Evolutionary conservation across 2,797 vertebrate species (phyloP).

Genomic region (Caiman crocodilus): DNA sequence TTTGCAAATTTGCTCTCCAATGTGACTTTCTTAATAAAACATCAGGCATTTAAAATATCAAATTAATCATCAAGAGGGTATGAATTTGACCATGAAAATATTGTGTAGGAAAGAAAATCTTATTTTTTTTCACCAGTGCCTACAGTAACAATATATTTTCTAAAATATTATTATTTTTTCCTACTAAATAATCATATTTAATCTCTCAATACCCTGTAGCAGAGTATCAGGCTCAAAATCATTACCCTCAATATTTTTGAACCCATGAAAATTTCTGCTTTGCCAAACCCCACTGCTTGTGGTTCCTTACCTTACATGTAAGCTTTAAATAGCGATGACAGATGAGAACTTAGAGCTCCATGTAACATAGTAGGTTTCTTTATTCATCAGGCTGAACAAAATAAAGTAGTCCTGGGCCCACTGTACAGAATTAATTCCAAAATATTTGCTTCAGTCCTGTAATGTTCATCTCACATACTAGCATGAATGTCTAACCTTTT

Average conservation of each 20-base stretch:
- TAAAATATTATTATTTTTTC: not conserved
- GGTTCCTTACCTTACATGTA: not conserved
- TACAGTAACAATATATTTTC: not conserved
- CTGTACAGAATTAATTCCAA: not conserved
- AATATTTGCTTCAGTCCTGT: not conserved
- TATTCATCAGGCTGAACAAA: not conserved
- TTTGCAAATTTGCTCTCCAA: rapidly evolving
- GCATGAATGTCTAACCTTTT: not conserved
- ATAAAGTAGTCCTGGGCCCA: not conserved
- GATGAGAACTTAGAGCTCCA: not conserved
- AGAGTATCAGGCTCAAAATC: not conserved
- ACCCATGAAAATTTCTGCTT: not conserved
- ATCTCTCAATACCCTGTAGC: not conserved
- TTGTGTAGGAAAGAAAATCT: not conserved
- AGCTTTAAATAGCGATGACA: not conserved
- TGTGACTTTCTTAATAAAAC: not conserved
- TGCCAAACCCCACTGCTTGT: not conserved
- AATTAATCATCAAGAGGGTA: not conserved
- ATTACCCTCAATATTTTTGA: not conserved
- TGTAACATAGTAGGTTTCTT: not conserved
- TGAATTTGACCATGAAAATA: not conserved
- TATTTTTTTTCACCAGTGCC: not conserved
- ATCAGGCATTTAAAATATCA: not conserved
- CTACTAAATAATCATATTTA: not conserved
- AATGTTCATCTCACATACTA: not conserved